Evolutionary conservation across 2,888 invertebrate species (phyloP), one percentile per base, ranked within the genome.

Genomic region (Chymomyza amoena): DNA sequence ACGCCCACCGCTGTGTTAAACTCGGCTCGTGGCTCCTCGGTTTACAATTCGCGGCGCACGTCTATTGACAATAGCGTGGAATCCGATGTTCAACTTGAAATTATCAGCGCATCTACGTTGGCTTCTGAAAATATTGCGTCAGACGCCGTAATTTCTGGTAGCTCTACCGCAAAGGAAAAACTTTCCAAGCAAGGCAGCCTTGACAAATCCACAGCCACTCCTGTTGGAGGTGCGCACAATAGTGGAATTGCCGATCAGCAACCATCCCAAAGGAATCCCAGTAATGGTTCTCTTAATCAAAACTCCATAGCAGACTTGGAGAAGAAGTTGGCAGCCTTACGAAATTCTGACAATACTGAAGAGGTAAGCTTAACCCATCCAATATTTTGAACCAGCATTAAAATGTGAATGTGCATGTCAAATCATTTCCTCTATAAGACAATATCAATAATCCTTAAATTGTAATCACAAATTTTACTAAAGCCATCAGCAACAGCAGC

Each of bases 311-410:
- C 93, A 0, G 93, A 94, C 88, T 89, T 94, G 9, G 93, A 94
- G 76, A 93, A 93, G 67, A 94, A 94, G 78, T 89, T 94, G 66
- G 92, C 93, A 4, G 93, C 93, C 70, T 81, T 94, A 68, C 93
- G 94, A 66, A 87, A 83, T 74, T 69, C 77, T 9, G 90, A 90
- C 57, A 85, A 84, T 56, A 20, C 80, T 45, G 90, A 90, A 62
- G 90, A 90, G 81, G 90, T 86, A 63, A 66, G 13, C 1, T 6
- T 32, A 32, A 7, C 7, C 32, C 32, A 32, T 9, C 7, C 7
- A 32, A 32, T 32, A 32, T 32, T 32, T 32, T 32, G 7, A 32
- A 32, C 7, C 32, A 6, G 32, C 0, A 32, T 25, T 7, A 32
- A 32, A 32, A 6, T 0, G 9, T 9, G 32, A 6, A 32, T 3